Evolutionary conservation across 2,888 invertebrate genomes (phyloP), one percentile per base, ranked within the genome.

Genomic region (Heliconius aoede): DNA sequence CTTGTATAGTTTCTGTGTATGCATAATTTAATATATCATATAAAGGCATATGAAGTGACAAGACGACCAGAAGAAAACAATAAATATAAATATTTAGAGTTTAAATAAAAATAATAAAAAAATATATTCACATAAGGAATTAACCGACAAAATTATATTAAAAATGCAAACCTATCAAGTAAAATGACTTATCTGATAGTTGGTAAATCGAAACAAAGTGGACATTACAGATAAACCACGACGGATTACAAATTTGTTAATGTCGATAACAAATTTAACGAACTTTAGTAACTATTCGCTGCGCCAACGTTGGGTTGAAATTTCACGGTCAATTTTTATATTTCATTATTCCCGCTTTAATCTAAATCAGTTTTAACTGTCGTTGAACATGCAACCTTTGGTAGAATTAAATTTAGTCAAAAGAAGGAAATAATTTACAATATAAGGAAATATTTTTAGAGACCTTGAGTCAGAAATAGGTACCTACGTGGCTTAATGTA

Each of bases 251-350:
- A 81, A 82, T 84, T 81, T 79, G 18, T 82, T 81, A 82, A 81
- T 80, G 80, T 81, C 80, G 81, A 84, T 79, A 81, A 86, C 87
- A 86, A 87, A 84, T 79, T 80, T 86, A 90, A 89, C 86, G 87
- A 85, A 84, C 83, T 83, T 84, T 83, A 82, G 81, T 81, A 83
- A 84, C 83, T 79, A 76, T 78, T 84, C 84, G 84, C 83, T 81
- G 83, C 86, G 87, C 88, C 88, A 88, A 87, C 86, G 84, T 89
- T 85, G 90, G 92, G 88, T 88, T 82, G 85, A 91, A 91, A 93
- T 94, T 94, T 94, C 93, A 94, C 89, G 93, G 93, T 85, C 91
- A 91, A 92, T 94, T 93, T 93, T 93, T 91, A 88, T 91, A 88
- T 90, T 90, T 90, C 89, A 89, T 90, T 88, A 90, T 89, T 92